Base-by-base conservation (phyloP, 2,797 vertebrate species). In the Passerculus sandwichensis region DNA sequence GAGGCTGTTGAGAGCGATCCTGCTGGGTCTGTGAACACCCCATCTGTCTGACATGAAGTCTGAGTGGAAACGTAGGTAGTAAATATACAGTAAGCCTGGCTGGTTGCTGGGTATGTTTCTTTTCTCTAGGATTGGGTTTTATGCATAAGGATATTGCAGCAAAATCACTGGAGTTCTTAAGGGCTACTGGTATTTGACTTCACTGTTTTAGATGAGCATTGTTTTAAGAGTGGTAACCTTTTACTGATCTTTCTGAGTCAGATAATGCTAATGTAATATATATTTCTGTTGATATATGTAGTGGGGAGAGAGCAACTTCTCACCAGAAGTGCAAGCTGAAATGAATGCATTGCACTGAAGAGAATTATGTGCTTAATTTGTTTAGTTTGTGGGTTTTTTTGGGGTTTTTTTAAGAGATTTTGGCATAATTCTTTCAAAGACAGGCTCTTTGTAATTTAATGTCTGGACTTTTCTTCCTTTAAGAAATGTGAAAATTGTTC, bases 361-460 rank as follows among this genome's bases (percentile, higher is more conserved):
- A 76, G 47, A 91, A 81, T 21, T 13, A 26, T 21, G 15, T 10
- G 36, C 88, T 93, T 40, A 6, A 20, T 61, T 65, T 56, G 19
- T 57, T 56, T n/a, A 4, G 29, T 14, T 16, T 38, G 15, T 36
- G 25, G 5, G 9, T 42, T 42, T 27, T 27, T 50, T 51, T 51
- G 15, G 10, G 4, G 2, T 10, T 57, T 40, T 16, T 91, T 40
- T 17, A 42, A 61, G 48, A 77, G 36, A 34, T 61, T 85, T 91
- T 85, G 29, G 73, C 65, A 69, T 53, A 72, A 29, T 51, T 77
- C 27, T 84, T 91, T 69, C 56, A 75, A 66, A 88, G 76, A 40
- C 51, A 81, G 71, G 57, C 50, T 66, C 70, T 94, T 93, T 3
- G 36, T 93, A 76, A 85, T 91, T 95, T 94, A 82, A 65, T 66